Base-by-base conservation (phyloP, 2,888 invertebrate genomes). In the Lottia scabra region DNA sequence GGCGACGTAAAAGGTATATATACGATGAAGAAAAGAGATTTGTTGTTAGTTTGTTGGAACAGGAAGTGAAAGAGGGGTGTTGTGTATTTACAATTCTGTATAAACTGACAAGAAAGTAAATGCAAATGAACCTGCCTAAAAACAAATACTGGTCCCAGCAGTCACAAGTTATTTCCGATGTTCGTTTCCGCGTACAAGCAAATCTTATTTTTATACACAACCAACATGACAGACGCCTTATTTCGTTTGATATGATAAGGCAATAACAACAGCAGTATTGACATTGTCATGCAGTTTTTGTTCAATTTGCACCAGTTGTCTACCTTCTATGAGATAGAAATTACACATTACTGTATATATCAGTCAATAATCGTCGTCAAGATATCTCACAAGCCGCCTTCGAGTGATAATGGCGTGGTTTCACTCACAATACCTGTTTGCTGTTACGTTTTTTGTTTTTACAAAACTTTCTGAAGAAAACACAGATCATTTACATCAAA, bases 41-140 rank as follows among this genome's bases (percentile, higher is more conserved):
- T 38, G 38, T 56, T n/a, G 56, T 23, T 56, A 10, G 56, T 56
- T 56, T 56, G 56, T 56, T 12, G 10, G 56, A 23, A 56, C 56
- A 56, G 56, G 56, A 56, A 56, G 56, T 23, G 13, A 56, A 23
- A 23, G 56, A 56, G 23, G 56, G 56, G 12, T 56, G 56, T 23
- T 56, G 19, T 56, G 56, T 56, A 56, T 56, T 56, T 56, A 56
- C 56, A 23, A 15, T 10, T 23, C 23, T 56, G 56, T 56, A 56
- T 56, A 56, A 56, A 56, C 56, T 56, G 56, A 56, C 56, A 56
- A 56, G 56, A 56, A 56, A 56, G 56, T 56, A 56, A 56, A 56
- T 56, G 19, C 23, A 56, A 56, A 56, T 23, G 56, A 56, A 56
- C 56, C 23, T 56, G 56, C 56, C 23, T 56, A 19, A 56, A 23